Evolutionary conservation across 2,113 vertebrate species (phyloP), one percentile per base, ranked within the genome.

Genomic region (Ornithorhynchus anatinus): DNA sequence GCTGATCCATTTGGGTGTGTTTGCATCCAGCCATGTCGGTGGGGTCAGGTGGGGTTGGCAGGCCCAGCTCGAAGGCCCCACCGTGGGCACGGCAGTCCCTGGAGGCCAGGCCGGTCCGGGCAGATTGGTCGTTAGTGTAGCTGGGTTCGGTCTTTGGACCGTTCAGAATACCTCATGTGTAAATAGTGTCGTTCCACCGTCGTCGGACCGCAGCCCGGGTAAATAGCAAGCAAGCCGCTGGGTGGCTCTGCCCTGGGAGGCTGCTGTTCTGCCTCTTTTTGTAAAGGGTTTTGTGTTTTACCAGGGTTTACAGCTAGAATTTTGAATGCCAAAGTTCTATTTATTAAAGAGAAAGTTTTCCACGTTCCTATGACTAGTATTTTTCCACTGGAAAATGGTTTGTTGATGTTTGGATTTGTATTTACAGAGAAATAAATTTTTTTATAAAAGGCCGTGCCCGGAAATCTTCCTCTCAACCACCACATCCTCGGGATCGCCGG

Each of bases 261-360:
- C 85, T 90, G 77, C 91, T 81, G 81, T 91, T 92, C 84, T 88
- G 90, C 91, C 92, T 92, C 91, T 89, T 91, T 94, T 92, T 92
- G 83, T 92, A 93, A 90, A 85, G 81, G 64, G 73, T 72, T 86
- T 86, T 92, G 89, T 91, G 90, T 92, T 91, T 89, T 88, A 91
- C 91, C 95, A 95, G 90, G 89, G 89, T 96, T 96, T 95, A 94
- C 94, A 96, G 95, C 94, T 96, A 94, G 93, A 94, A 91, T 95
- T 96, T 95, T 94, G 92, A 94, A 96, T 93, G 94, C 96, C 95
- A 96, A 97, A 97, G 95, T 92, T 96, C 90, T 96, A 97, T 96
- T 97, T 97, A 96, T 97, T 94, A 86, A 92, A 80, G 87, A 92
- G 92, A 91, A 84, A 85, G 71, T 90, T 91, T 93, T 94, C 89